A percentile compares a stretch with the other conserved stretches of the same genome.
These are phyloP conservation scores for Drosophila ficusphila DNA, from an alignment of 1,140 invertebrate genomes.

Conservation along the genomic window DNA sequence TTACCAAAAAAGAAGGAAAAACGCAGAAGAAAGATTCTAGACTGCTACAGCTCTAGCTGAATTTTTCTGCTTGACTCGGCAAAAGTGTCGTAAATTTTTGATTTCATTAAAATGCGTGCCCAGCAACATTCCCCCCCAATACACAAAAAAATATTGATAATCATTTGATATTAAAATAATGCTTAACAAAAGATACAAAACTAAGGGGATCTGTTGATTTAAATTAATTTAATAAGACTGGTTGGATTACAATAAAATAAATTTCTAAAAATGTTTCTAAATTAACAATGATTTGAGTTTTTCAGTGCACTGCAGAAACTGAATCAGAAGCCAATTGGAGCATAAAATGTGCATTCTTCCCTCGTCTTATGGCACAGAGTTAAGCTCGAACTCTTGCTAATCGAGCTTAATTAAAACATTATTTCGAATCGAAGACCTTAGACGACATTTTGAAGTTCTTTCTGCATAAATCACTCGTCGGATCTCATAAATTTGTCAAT, in stretches of 20 bases:
- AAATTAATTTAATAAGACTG: no score
- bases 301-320: background rate
- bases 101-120: constrained; percentile 76
- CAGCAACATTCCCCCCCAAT: constrained; percentile 16
- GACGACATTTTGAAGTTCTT: background rate
- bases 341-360: constrained; percentile 58
- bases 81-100: constrained; percentile 76
- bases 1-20: constrained; percentile 18
- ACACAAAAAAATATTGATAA: background rate
- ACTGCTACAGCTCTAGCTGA: constrained; percentile 32
- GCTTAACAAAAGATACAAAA: no score
- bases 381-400: constrained; percentile 5
- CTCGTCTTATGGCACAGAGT: constrained; percentile 16
- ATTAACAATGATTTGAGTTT: background rate
- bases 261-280: background rate
- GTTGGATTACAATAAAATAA: no score
- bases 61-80: constrained; percentile 73
- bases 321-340: constrained; percentile 50
- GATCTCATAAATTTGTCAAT: constrained; percentile 54
- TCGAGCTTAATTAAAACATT: constrained; percentile 44
- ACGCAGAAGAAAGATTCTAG: constrained; percentile 1
- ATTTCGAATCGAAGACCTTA: constrained; percentile 7
- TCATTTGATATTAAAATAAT: no score
- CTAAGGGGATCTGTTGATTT: no score
- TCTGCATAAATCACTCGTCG: constrained; percentile 41